Evolutionary conservation across 2,888 invertebrate species (phyloP).

Genomic region (Cryptocephalus moraei): DNA sequence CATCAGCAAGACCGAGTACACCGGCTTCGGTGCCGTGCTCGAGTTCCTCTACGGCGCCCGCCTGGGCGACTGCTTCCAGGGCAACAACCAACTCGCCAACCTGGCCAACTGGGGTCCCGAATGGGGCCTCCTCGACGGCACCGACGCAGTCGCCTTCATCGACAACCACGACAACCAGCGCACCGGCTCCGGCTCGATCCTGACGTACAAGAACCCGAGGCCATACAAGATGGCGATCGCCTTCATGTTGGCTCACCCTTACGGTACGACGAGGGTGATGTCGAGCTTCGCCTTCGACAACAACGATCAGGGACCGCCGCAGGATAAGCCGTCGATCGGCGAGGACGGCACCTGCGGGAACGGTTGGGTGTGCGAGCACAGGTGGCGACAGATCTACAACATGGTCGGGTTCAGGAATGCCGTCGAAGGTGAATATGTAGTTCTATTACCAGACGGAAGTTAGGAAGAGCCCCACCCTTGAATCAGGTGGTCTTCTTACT

Average conservation of each 20-base stretch:
- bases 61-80: slow-evolving; percentile 46
- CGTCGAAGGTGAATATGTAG: slow-evolving; percentile 11
- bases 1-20: slow-evolving; percentile 38
- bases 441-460: too few relatives aligned
- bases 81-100: slow-evolving; percentile 54
- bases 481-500: too few relatives aligned
- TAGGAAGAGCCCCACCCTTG: too few relatives aligned
- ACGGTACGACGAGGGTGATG: slow-evolving; percentile 63
- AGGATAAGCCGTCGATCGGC: slow-evolving; percentile 54
- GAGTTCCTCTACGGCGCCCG: slow-evolving; percentile 58
- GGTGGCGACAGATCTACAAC: slow-evolving; percentile 71
- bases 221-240: slow-evolving; percentile 62
- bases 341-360: slow-evolving; percentile 53
- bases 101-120: slow-evolving; percentile 50
- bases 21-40: slow-evolving; percentile 52
- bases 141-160: slow-evolving; percentile 27
- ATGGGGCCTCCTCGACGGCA: slow-evolving; percentile 52
- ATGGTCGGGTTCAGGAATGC: slow-evolving; percentile 74
- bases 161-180: slow-evolving; percentile 68
- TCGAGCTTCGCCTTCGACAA: slow-evolving; percentile 64
- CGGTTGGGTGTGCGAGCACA: slow-evolving; percentile 78
- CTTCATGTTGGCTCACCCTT: slow-evolving; percentile 76
- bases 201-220: slow-evolving; percentile 54
- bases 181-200: slow-evolving; percentile 11
- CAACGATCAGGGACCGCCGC: slow-evolving; percentile 56